These are phyloP conservation scores for Tubiluchus corallicola DNA, from an alignment of 2,888 invertebrate genomes.

Conservation along the genomic window DNA sequence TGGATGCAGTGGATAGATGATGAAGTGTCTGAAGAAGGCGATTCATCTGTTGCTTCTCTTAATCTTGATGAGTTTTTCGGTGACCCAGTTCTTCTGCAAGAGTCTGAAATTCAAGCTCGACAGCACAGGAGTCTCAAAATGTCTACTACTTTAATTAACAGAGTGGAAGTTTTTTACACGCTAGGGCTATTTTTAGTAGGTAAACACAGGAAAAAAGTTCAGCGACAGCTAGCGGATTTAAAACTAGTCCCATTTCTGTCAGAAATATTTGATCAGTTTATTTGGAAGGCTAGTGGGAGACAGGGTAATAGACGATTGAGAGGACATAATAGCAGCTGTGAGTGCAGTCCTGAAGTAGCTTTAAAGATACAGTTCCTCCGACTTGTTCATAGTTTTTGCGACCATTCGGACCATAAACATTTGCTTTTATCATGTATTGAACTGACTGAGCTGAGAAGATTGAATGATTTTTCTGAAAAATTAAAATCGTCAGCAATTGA, in stretches of 20 bases:
- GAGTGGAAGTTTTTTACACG: constrained; percentile 29
- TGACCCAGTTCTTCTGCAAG: background rate
- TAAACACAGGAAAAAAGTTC: constrained; percentile 30
- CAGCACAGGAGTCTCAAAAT: constrained; percentile 7
- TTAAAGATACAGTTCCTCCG: constrained; percentile 30
- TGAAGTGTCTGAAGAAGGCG: constrained; percentile 12
- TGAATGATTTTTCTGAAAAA: constrained; percentile 17
- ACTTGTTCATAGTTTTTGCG: constrained; percentile 31
- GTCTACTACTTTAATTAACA: constrained; percentile 21
- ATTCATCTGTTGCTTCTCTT: background rate
- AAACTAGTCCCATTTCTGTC: constrained; percentile 27
- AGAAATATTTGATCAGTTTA: constrained; percentile 30
- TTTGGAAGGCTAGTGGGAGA: constrained; percentile 24
- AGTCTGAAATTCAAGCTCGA: background rate
- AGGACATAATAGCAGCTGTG: constrained; percentile 29
- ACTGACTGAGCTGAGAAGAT: constrained; percentile 5
- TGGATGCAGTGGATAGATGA: constrained; percentile 33
- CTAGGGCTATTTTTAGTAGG: constrained; percentile 28
- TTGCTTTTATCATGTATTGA: constrained; percentile 1
- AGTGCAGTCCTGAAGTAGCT: constrained; percentile 31
- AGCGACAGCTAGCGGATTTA: constrained; percentile 27
- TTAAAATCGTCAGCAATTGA: background rate
- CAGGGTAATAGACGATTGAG: constrained; percentile 21
- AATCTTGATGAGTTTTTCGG: background rate
- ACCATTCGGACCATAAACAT: constrained; percentile 22